A percentile compares a stretch with the other conserved stretches of the same genome.
Conservation (phyloP, 2,113 vertebrate genomes). For the Gallinago undulata region DNA sequence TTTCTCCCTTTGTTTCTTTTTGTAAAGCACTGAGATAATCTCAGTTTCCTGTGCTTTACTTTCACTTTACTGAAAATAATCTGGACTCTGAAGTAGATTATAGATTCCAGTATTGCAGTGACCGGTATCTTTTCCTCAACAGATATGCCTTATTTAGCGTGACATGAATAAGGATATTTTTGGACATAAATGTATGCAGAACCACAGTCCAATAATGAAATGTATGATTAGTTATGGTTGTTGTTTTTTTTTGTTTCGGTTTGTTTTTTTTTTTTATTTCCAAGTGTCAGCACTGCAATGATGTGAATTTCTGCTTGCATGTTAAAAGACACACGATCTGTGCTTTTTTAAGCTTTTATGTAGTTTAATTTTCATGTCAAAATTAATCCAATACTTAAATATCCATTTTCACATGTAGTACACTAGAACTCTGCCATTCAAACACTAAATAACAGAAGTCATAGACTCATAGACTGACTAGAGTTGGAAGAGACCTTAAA, state of each 20-base stretch:
- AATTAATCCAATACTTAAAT: background rate
- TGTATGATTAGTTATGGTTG: background rate
- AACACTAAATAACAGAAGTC: background rate
- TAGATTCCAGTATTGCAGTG: background rate
- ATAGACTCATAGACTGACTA: too few species aligned
- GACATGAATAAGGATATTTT: background rate
- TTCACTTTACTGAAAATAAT: background rate
- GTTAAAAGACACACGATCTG: background rate
- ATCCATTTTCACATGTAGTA: background rate
- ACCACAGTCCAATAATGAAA: background rate
- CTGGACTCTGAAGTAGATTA: background rate
- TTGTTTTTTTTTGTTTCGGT: background rate
- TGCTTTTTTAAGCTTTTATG: rapidly evolving
- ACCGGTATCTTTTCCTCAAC: background rate
- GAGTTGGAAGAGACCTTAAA: too few species aligned
- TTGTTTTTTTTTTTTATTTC: background rate
- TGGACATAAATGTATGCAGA: background rate
- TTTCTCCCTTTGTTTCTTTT: background rate
- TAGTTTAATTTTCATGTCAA: background rate
- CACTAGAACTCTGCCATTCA: background rate
- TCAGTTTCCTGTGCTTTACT: background rate
- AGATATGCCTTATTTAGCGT: background rate
- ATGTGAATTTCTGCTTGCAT: background rate
- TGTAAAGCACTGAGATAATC: background rate
- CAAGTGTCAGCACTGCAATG: background rate